Evolutionary conservation across 2,797 vertebrate genomes (phyloP).

Genomic region (Falco columbarius): DNA sequence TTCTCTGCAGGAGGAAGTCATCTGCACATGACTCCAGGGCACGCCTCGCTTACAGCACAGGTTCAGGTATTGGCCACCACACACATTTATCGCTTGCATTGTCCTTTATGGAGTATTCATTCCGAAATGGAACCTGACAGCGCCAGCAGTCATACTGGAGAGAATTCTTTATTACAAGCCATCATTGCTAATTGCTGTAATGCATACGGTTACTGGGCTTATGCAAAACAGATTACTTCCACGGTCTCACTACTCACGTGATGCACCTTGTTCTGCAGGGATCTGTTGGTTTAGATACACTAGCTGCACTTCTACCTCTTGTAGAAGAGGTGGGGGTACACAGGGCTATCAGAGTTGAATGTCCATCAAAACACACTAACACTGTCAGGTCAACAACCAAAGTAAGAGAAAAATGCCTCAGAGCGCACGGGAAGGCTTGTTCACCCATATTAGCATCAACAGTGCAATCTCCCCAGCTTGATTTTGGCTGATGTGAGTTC

Average conservation of each 20-base stretch:
- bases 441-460: neutral
- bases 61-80: neutral
- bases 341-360: neutral
- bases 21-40: neutral
- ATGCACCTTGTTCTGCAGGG: neutral
- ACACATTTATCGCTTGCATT: neutral
- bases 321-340: neutral
- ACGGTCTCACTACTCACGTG: neutral
- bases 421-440: neutral
- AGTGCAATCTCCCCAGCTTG: neutral
- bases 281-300: neutral
- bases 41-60: neutral
- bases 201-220: neutral
- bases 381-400: neutral
- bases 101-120: neutral
- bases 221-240: neutral
- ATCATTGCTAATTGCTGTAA: neutral
- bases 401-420: neutral
- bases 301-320: neutral
- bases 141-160: neutral
- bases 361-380: neutral
- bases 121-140: neutral
- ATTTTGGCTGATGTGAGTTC: neutral
- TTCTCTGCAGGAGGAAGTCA: neutral
- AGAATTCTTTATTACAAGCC: neutral